Evolutionary conservation across 23 tunicate genomes (phyloP).

Genomic region (Pegea sp.): DNA sequence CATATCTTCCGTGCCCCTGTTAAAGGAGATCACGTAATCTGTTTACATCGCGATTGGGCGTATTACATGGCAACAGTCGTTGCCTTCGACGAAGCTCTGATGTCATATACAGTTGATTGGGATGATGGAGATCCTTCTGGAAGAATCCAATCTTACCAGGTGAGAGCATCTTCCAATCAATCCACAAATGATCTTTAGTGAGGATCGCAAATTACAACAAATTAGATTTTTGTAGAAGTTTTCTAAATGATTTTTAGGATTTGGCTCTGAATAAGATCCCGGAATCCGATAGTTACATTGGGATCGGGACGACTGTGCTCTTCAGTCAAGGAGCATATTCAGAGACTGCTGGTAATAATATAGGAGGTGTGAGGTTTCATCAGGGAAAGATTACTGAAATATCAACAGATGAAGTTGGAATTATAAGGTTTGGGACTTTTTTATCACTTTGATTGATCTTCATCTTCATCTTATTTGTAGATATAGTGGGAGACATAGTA

Average conservation of each 20-base stretch:
- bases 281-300: constrained; percentile 9
- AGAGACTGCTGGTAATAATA: constrained; percentile 60
- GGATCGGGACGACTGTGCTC: constrained; percentile 44
- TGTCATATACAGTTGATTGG: constrained; percentile 64
- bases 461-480: constrained; percentile 9
- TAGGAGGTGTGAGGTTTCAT: constrained; percentile 65
- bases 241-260: constrained; percentile 19
- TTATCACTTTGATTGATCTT: neutral
- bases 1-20: constrained; percentile 47
- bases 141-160: constrained; percentile 62
- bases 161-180: too few species aligned
- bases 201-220: too few species aligned
- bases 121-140: constrained; percentile 68
- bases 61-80: constrained; percentile 64
- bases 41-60: constrained; percentile 67
- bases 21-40: constrained; percentile 70
- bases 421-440: constrained; percentile 11
- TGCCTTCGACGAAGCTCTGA: constrained; percentile 15
- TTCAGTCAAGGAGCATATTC: constrained; percentile 58
- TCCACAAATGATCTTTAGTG: too few species aligned
- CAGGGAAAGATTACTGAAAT: constrained; percentile 65
- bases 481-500: constrained; percentile 64
- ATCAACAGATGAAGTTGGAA: constrained; percentile 13
- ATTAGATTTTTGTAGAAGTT: too few species aligned
- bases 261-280: constrained; percentile 49